Evolutionary conservation across 2,888 invertebrate species (phyloP).

Genomic region (Rhaphigaster nebulosa): DNA sequence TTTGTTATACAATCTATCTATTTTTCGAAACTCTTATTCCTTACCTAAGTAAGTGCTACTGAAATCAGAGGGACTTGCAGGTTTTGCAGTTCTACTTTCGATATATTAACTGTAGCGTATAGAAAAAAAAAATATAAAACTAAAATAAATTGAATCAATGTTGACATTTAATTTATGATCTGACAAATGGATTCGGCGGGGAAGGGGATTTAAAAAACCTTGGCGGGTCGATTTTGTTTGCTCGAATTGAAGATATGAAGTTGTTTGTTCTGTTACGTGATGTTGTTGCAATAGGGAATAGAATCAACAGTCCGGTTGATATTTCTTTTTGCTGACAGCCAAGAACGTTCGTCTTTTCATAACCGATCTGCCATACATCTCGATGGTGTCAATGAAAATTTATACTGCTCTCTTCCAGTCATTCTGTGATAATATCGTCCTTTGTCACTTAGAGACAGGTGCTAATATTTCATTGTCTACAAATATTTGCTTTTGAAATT

Average conservation of each 20-base stretch:
- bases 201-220: background rate
- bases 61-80: no score
- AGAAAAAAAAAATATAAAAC: no score
- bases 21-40: no score
- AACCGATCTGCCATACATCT: background rate
- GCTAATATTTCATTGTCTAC: background rate
- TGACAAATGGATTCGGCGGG: background rate
- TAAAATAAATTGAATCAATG: no score
- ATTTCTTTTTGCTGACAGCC: background rate
- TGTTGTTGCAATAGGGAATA: background rate
- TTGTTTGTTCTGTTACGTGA: background rate
- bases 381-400: background rate
- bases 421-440: background rate
- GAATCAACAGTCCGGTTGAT: background rate
- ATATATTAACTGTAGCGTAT: no score
- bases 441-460: background rate
- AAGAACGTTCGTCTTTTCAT: background rate
- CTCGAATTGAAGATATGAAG: background rate
- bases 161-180: no score
- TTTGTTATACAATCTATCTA: no score
- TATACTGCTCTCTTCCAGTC: background rate
- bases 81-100: no score
- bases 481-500: background rate
- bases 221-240: background rate
- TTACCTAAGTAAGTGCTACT: no score